These are phyloP conservation scores for Andrena haemorrhoa DNA, from an alignment of 2,888 invertebrate genomes.

Conservation along the genomic window DNA sequence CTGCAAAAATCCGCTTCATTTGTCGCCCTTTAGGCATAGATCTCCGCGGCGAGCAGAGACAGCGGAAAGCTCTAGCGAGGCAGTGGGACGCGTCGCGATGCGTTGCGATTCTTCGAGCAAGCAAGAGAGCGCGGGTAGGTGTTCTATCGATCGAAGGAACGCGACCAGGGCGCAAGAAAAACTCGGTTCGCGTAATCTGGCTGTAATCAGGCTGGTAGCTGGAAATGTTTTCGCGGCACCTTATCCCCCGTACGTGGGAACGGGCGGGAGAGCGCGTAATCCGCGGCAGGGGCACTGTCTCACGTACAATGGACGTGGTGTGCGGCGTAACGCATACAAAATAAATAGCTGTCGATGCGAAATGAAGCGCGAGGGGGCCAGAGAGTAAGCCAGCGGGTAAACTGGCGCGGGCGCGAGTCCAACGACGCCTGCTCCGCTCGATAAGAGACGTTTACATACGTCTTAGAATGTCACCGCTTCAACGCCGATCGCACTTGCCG, in stretches of 20 bases:
- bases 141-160: background rate
- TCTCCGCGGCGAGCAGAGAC: conserved; percentile 1
- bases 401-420: conserved; percentile 61
- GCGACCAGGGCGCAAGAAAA: conserved; percentile 9
- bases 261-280: conserved; percentile 69
- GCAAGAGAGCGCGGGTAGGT: background rate
- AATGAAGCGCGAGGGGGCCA: conserved; percentile 42
- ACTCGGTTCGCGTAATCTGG: conserved; percentile 49
- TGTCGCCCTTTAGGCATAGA: conserved; percentile 16
- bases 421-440: conserved; percentile 66
- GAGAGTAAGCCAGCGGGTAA: conserved; percentile 63
- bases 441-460: conserved; percentile 74
- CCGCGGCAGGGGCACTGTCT: conserved; percentile 74
- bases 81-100: conserved; percentile 16
- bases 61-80: background rate
- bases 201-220: conserved; percentile 55
- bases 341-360: conserved; percentile 64
- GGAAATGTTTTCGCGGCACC: conserved; percentile 39
- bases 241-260: conserved; percentile 44
- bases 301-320: conserved; percentile 78
- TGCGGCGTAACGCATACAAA: conserved; percentile 75
- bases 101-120: background rate
- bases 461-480: conserved; percentile 69
- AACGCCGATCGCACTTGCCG: conserved; percentile 61
- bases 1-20: conserved; percentile 33